Conservation (phyloP, 1,140 invertebrate genomes). For the Ceratosolen solmsi region DNA sequence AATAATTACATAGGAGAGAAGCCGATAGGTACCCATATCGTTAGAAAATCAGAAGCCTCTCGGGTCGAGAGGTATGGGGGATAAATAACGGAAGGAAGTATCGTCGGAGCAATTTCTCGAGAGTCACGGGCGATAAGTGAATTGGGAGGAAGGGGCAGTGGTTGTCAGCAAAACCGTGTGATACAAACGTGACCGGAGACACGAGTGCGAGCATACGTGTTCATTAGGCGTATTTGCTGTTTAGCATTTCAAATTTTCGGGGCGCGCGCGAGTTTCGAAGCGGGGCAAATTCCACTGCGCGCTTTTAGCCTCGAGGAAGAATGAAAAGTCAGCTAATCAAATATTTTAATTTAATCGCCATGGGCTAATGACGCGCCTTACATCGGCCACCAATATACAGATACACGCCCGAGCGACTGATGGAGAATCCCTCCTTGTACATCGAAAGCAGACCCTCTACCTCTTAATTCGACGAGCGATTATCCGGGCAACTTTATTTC, state of each 20-base stretch:
- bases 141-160: neutral
- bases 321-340: conserved; percentile 64
- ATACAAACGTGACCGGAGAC: conserved; percentile 68
- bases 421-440: neutral
- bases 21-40: too few species aligned
- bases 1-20: too few species aligned
- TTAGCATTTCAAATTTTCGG: conserved; percentile 73
- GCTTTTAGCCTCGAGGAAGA: conserved; percentile 21
- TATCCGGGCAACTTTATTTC: conserved; percentile 45
- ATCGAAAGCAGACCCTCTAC: conserved; percentile 45
- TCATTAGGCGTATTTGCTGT: conserved; percentile 74
- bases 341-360: conserved; percentile 73
- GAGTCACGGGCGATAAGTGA: conserved; percentile 18
- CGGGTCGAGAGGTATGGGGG: too few species aligned
- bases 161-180: conserved; percentile 56
- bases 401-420: neutral
- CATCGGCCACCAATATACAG: conserved; percentile 42
- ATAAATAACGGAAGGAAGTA: neutral
- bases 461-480: conserved; percentile 60
- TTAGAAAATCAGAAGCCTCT: too few species aligned
- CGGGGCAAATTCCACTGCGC: neutral
- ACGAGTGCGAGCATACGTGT: conserved; percentile 68
- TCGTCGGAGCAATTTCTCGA: conserved; percentile 1
- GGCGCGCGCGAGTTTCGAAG: conserved; percentile 6
- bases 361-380: conserved; percentile 65